A percentile compares a stretch with the other conserved stretches of the same genome.
Evolutionary conservation across 2,113 vertebrate species (phyloP).

Genomic region (Cairina moschata): DNA sequence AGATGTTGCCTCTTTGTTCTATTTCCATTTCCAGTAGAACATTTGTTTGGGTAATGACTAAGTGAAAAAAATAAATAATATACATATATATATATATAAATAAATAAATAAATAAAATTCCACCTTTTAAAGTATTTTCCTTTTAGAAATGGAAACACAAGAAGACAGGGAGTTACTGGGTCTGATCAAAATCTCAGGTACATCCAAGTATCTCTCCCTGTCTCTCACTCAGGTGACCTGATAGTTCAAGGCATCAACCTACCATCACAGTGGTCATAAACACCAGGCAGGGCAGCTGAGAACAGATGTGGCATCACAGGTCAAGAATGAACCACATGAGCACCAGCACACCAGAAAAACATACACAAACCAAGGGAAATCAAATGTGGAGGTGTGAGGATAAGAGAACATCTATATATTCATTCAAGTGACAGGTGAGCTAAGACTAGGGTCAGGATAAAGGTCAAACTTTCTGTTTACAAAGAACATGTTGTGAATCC

Average conservation of each 20-base stretch:
- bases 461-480: not conserved
- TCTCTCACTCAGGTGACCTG: not conserved
- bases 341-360: not conserved
- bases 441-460: not conserved
- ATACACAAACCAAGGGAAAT: not conserved
- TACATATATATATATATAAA: not conserved
- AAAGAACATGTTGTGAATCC: not conserved
- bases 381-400: not conserved
- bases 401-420: not conserved
- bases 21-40: not conserved
- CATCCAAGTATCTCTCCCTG: not conserved
- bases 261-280: not conserved
- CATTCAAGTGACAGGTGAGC: not conserved
- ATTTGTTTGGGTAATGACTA: not conserved
- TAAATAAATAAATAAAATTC: not conserved
- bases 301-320: not conserved
- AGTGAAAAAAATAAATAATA: not conserved
- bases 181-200: not conserved
- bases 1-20: not conserved
- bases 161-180: not conserved
- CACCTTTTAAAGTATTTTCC: not conserved
- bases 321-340: not conserved
- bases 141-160: not conserved
- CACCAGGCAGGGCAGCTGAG: not conserved
- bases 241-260: not conserved